These are phyloP conservation scores for Drosophila varians DNA, from an alignment of 1,140 invertebrate species.

Conservation along the genomic window DNA sequence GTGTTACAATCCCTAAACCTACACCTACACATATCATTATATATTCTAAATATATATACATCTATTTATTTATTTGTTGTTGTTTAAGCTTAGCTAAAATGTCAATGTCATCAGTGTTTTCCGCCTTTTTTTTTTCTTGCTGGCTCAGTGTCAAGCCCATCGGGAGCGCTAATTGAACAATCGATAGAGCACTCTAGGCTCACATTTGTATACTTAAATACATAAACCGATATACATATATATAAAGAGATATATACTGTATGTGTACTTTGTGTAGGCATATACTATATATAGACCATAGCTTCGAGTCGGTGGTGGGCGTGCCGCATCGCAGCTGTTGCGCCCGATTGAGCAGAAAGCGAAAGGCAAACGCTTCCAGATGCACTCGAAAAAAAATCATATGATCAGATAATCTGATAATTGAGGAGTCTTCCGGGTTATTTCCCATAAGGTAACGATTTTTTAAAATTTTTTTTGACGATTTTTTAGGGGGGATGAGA, in stretches of 20 bases:
- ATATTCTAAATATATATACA: slow-evolving; percentile 3
- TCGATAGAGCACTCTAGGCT: slow-evolving; percentile 61
- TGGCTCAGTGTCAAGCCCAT: slow-evolving; percentile 55
- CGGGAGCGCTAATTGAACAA: slow-evolving; percentile 72
- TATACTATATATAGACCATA: slow-evolving; percentile 33
- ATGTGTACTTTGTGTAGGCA: slow-evolving; percentile 16
- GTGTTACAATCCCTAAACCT: background rate
- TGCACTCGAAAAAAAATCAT: slow-evolving; percentile 9
- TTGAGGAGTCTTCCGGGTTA: too few species aligned
- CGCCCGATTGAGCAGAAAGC: slow-evolving; percentile 75
- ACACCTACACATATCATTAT: background rate
- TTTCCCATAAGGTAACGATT: too few species aligned
- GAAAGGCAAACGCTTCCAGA: slow-evolving; percentile 54
- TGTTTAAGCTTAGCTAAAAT: slow-evolving; percentile 61
- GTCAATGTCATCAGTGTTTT: slow-evolving; percentile 65
- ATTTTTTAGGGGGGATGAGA: too few species aligned
- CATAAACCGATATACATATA: slow-evolving; percentile 16
- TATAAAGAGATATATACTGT: slow-evolving; percentile 27
- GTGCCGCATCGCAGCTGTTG: slow-evolving; percentile 69
- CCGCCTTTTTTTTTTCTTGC: slow-evolving; percentile 13
- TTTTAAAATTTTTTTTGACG: too few species aligned
- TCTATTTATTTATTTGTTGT: background rate
- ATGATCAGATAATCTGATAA: too few species aligned
- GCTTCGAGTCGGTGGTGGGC: slow-evolving; percentile 44
- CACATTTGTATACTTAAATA: slow-evolving; percentile 16